Evolutionary conservation across 2,797 vertebrate species (phyloP).

Genomic region (Leptatherina wallacei): DNA sequence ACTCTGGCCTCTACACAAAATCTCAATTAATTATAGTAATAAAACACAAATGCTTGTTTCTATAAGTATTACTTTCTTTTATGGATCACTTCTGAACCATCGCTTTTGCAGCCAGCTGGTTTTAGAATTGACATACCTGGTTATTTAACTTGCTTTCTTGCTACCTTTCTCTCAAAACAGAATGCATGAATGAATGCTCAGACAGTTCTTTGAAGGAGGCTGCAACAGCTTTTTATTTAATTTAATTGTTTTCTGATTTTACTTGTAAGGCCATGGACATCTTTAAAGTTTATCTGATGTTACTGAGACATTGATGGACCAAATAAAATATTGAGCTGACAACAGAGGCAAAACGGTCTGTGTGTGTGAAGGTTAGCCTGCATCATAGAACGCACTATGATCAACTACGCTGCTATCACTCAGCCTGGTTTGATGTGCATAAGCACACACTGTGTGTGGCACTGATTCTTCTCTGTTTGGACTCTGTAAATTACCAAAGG

Average conservation of each 20-base stretch:
- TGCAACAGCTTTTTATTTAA: neutral
- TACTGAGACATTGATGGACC: neutral
- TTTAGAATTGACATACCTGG: neutral
- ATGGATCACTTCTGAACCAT: neutral
- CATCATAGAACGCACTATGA: neutral
- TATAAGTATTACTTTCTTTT: neutral
- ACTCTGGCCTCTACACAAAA: neutral
- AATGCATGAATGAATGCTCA: no score
- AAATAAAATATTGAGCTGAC: neutral
- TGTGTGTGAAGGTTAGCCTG: neutral
- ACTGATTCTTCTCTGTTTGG: neutral
- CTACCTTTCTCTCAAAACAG: neutral
- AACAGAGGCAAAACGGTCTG: neutral
- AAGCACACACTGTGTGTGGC: neutral
- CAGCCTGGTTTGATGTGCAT: neutral
- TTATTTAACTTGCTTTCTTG: neutral
- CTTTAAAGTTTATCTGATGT: constrained; percentile 28
- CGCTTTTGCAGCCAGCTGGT: neutral
- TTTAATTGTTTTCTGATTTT: neutral
- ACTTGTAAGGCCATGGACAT: constrained; percentile 24
- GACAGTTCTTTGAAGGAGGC: neutral
- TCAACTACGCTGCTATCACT: neutral
- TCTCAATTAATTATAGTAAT: neutral
- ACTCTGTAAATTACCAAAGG: neutral
- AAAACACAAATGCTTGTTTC: neutral